A percentile compares a stretch with the other conserved stretches of the same genome.
phyloP scores from a whole-genome alignment of 2,797 vertebrate species.

The Myiotriccus ornatus region DNA sequence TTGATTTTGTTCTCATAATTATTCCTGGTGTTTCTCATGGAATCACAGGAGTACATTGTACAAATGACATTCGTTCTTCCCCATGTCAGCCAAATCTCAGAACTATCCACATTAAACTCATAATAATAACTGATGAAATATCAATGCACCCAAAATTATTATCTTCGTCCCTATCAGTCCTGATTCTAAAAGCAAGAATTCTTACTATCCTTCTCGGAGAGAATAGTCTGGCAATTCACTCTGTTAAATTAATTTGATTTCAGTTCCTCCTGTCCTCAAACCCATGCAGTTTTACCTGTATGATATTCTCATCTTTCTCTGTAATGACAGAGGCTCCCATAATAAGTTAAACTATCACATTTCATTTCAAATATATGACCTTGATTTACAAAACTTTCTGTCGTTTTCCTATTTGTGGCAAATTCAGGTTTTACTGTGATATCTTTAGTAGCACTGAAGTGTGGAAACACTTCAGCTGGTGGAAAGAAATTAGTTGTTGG shows the following conservation, averaged over 20 bases:
- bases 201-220: background rate
- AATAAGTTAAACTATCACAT: background rate
- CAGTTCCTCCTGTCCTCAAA: background rate
- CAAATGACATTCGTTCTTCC: background rate
- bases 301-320: background rate
- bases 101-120: background rate
- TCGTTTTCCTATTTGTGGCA: background rate
- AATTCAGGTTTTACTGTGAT: background rate
- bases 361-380: background rate
- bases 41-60: background rate
- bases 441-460: background rate
- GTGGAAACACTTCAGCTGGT: background rate
- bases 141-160: background rate
- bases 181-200: background rate
- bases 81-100: background rate
- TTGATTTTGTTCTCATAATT: background rate
- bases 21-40: background rate
- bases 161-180: background rate
- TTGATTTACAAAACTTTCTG: background rate
- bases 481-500: background rate
- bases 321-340: background rate
- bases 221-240: background rate
- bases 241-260: constrained; percentile 3
- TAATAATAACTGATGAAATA: background rate
- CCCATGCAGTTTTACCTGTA: background rate